Conservation (phyloP, 2,888 invertebrate species). For the Phaedon cochleariae region DNA sequence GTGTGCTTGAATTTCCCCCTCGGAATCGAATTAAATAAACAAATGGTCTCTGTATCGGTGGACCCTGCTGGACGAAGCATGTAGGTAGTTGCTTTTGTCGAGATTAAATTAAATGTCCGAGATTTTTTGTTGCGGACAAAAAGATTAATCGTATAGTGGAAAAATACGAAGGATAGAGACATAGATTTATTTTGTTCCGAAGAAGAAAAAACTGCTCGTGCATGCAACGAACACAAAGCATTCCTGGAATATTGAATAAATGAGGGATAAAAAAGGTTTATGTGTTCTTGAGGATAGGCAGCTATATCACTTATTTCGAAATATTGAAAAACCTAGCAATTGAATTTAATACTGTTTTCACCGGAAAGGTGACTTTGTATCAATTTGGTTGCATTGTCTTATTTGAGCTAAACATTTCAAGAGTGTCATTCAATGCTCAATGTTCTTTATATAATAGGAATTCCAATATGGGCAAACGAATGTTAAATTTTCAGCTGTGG, state of each 20-base stretch:
- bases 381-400: too few relatives aligned
- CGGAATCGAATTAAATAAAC: constrained; percentile 40
- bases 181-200: neutral
- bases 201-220: neutral
- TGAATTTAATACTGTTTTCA: too few relatives aligned
- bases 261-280: neutral
- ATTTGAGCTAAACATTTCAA: too few relatives aligned
- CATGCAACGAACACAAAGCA: neutral
- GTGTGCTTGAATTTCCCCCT: constrained; percentile 16
- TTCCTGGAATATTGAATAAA: neutral
- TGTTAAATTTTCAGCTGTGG: too few relatives aligned
- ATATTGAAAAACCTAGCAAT: too few relatives aligned
- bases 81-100: constrained; percentile 25
- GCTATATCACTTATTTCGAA: too few relatives aligned
- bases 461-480: too few relatives aligned
- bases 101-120: constrained; percentile 31
- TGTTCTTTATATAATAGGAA: too few relatives aligned
- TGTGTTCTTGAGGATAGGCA: neutral
- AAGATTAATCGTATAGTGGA: constrained; percentile 12
- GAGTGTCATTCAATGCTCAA: too few relatives aligned
- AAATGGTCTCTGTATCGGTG: constrained; percentile 26
- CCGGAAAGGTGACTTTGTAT: too few relatives aligned
- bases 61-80: constrained; percentile 18
- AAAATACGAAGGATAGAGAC: neutral
- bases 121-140: neutral